phyloP scores from a whole-genome alignment of 2,888 invertebrate genomes.

The Lasiommata megera region DNA sequence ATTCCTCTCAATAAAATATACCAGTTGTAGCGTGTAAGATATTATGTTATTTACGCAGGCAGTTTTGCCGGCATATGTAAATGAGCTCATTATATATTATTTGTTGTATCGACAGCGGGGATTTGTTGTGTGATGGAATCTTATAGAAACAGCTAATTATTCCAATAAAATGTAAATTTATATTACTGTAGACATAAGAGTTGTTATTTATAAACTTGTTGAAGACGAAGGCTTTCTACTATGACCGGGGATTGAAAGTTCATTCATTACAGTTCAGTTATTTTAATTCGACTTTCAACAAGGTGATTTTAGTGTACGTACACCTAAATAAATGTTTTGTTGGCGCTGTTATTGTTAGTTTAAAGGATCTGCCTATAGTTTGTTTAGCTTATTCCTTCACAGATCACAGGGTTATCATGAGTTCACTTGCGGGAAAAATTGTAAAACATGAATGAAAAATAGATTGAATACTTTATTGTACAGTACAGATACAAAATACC shows the following conservation, averaged over 20 bases:
- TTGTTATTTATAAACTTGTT: not conserved
- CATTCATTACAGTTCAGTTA: not conserved
- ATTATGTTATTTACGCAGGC: slow-evolving; percentile 5
- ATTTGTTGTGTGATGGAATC: slow-evolving; percentile 7
- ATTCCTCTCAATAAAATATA: slow-evolving; percentile 20
- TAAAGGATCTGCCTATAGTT: no score
- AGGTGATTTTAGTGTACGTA: no score
- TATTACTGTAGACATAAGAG: not conserved
- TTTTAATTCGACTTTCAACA: no score
- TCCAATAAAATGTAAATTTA: not conserved
- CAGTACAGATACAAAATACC: no score
- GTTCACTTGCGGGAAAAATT: no score
- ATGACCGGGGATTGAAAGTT: not conserved
- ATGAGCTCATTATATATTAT: slow-evolving; percentile 13
- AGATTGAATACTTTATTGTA: no score
- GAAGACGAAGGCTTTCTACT: not conserved
- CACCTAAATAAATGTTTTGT: no score
- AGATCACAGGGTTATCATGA: no score
- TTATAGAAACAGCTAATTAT: slow-evolving; percentile 2
- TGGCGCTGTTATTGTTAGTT: no score
- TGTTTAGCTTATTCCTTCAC: no score
- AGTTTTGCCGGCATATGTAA: slow-evolving; percentile 17
- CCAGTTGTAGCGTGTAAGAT: slow-evolving; percentile 6
- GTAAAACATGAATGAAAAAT: no score
- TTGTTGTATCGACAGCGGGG: slow-evolving; percentile 6